Evolutionary conservation across 2,797 vertebrate species (phyloP).

Genomic region (Miopithecus talapoin): DNA sequence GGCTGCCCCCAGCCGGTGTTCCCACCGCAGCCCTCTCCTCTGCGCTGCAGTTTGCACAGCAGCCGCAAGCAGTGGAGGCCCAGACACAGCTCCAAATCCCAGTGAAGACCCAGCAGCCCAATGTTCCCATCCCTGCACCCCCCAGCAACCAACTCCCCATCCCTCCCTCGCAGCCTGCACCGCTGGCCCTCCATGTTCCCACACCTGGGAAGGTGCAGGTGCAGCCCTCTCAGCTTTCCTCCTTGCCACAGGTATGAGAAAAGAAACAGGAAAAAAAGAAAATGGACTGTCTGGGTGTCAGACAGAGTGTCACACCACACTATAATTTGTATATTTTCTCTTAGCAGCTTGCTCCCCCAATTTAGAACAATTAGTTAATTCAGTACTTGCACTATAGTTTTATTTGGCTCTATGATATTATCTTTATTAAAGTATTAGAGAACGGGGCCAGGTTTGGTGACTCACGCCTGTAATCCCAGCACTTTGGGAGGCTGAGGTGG

Average conservation of each 20-base stretch:
- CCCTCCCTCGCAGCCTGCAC: constrained; percentile 87
- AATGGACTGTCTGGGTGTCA: background rate
- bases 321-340: no score
- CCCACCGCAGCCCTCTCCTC: constrained; percentile 83
- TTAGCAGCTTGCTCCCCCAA: background rate
- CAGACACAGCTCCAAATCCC: constrained; percentile 78
- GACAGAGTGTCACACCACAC: background rate
- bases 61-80: constrained; percentile 84
- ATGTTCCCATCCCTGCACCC: constrained; percentile 77
- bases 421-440: background rate
- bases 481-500: no score
- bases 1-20: constrained; percentile 85
- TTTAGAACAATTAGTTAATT: background rate
- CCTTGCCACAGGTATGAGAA: constrained; percentile 80
- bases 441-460: background rate
- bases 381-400: background rate
- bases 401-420: background rate
- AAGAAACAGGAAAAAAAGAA: background rate
- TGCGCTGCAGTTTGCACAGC: constrained; percentile 85
- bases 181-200: constrained; percentile 84
- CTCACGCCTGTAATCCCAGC: background rate
- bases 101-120: constrained; percentile 84
- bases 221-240: constrained; percentile 77
- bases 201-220: constrained; percentile 79
- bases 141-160: constrained; percentile 84